These are phyloP conservation scores for Australoheros scitulus DNA, from an alignment of 2,113 vertebrate species.

Conservation along the genomic window DNA sequence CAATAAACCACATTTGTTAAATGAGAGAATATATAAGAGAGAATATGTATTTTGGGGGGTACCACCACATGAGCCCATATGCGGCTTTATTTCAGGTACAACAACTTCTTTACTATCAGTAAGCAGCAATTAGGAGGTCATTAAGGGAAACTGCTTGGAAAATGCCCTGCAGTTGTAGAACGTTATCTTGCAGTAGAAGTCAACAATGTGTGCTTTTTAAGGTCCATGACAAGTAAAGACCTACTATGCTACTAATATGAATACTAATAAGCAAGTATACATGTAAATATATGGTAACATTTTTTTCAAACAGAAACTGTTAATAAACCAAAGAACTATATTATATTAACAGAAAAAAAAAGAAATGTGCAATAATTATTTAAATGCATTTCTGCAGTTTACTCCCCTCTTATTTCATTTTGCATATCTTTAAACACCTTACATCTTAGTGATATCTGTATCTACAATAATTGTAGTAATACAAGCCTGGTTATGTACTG, in stretches of 20 bases:
- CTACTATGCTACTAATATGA: neutral
- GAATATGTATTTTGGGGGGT: neutral
- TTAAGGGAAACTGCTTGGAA: neutral
- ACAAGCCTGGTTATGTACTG: neutral
- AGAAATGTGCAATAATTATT: neutral
- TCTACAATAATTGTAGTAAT: neutral
- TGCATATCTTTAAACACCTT: neutral
- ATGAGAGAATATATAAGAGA: neutral
- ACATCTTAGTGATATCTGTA: neutral
- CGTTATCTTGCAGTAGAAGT: no score
- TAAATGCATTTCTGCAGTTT: neutral
- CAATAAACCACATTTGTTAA: neutral
- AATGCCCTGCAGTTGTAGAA: neutral
- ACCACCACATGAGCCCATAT: neutral
- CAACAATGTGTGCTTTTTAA: neutral
- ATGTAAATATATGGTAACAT: neutral
- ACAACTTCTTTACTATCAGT: neutral
- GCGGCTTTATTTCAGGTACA: neutral
- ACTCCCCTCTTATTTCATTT: neutral
- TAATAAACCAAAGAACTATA: neutral
- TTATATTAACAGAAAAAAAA: neutral
- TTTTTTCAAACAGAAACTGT: neutral
- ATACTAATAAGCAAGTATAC: neutral
- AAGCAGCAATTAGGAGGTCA: neutral
- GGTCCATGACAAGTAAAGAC: neutral